Conservation (phyloP, 1,140 invertebrate species). For the Drosophila arawakana region DNA sequence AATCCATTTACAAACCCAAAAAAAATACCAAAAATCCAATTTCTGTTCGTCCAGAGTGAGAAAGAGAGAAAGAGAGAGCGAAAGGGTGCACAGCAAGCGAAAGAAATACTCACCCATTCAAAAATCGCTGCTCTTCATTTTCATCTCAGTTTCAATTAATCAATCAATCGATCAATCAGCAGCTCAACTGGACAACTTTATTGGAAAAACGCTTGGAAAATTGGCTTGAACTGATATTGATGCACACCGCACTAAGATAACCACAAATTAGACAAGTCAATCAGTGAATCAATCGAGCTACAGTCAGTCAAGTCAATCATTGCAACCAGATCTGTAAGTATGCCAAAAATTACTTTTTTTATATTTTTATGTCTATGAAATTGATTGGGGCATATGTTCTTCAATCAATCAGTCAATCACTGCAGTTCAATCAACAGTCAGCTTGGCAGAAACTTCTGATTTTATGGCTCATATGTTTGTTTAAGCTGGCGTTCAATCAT, state of each 20-base stretch:
- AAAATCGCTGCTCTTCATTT: background rate
- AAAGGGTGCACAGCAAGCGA: background rate
- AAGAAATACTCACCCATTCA: background rate
- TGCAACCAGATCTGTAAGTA: constrained; percentile 39
- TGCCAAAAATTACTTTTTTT: background rate
- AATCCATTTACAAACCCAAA: background rate
- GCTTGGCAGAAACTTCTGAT: background rate
- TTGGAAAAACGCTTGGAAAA: background rate
- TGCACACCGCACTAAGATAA: too few relatives aligned
- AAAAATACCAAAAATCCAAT: too few relatives aligned
- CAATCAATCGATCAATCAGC: background rate
- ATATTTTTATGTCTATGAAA: background rate
- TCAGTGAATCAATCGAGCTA: constrained; percentile 3
- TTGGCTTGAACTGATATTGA: background rate
- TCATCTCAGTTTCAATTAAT: background rate
- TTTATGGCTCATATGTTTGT: too few relatives aligned
- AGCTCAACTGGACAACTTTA: background rate
- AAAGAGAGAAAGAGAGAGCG: background rate
- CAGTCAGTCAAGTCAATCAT: constrained; percentile 14
- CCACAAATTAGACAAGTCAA: background rate
- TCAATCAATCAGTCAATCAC: constrained; percentile 8
- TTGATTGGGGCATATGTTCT: background rate
- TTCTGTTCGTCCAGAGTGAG: background rate
- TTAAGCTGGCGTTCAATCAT: too few relatives aligned
- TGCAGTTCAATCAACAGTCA: background rate